These are phyloP conservation scores for Hydraecia micacea DNA, from an alignment of 2,888 invertebrate genomes.

Conservation along the genomic window DNA sequence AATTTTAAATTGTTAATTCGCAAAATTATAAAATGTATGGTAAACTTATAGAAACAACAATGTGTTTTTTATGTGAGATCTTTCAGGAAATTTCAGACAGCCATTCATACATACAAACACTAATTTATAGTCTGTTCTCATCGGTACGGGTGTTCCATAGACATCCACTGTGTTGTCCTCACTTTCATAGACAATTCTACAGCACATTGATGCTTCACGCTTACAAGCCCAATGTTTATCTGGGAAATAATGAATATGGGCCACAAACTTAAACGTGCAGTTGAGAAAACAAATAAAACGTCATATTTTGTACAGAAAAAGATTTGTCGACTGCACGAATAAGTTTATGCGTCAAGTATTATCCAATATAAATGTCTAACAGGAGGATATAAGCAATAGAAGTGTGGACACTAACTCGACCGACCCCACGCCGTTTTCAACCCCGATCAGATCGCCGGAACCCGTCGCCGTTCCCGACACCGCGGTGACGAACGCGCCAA, in stretches of 20 bases:
- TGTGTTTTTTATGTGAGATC: constrained; percentile 48
- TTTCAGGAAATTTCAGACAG: constrained; percentile 62
- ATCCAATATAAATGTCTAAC: constrained; percentile 83
- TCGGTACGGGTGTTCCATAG: constrained; percentile 73
- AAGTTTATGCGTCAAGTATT: constrained; percentile 78
- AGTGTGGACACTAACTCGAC: constrained; percentile 82
- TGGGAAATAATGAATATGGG: constrained; percentile 60
- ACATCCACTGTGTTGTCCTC: constrained; percentile 84
- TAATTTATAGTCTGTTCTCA: constrained; percentile 66
- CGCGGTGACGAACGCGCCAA: constrained; percentile 57
- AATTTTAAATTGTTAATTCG: constrained; percentile 3
- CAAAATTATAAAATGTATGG: background rate
- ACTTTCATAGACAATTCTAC: constrained; percentile 85
- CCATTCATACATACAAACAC: constrained; percentile 60
- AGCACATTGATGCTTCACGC: constrained; percentile 71
- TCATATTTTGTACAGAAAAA: constrained; percentile 12
- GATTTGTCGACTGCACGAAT: constrained; percentile 70
- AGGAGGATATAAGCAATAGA: constrained; percentile 87
- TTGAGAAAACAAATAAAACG: constrained; percentile 34
- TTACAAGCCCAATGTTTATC: constrained; percentile 58
- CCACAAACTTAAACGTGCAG: constrained; percentile 76
- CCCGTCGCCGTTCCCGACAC: constrained; percentile 50
- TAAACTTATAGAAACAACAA: constrained; percentile 4
- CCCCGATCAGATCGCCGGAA: constrained; percentile 83
- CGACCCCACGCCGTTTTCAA: constrained; percentile 83